phyloP scores from a whole-genome alignment of 2,797 vertebrate genomes.

The Hippoglossus hippoglossus region DNA sequence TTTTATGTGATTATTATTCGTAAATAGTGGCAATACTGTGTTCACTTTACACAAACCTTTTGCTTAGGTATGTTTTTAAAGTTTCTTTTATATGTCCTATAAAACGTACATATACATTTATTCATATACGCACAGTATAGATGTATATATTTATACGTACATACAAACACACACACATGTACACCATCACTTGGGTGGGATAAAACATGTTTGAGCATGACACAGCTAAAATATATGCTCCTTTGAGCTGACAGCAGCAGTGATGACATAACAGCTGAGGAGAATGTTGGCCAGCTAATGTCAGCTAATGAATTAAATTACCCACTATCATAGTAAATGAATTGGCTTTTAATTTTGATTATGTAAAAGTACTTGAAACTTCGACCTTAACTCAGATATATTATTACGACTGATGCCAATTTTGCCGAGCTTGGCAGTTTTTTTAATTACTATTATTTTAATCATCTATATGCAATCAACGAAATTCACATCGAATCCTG shows the following conservation, averaged over 20 bases:
- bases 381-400: slow-evolving; percentile 21
- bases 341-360: slow-evolving; percentile 39
- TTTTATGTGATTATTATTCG: too few relatives aligned
- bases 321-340: slow-evolving; percentile 23
- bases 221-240: background rate
- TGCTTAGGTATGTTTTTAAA: too few relatives aligned
- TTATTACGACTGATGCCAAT: slow-evolving; percentile 21
- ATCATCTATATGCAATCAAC: slow-evolving; percentile 16
- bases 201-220: background rate
- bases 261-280: background rate
- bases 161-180: too few relatives aligned
- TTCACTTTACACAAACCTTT: background rate
- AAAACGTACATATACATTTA: too few relatives aligned
- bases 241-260: slow-evolving; percentile 2
- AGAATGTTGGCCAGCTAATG: background rate
- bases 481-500: slow-evolving; percentile 14
- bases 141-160: background rate
- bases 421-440: slow-evolving; percentile 3
- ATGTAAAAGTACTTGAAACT: slow-evolving; percentile 16
- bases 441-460: slow-evolving; percentile 15
- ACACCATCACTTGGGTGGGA: too few relatives aligned
- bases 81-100: too few relatives aligned
- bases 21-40: background rate
- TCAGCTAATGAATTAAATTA: slow-evolving; percentile 46
- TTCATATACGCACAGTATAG: background rate